Evolutionary conservation across 1,140 invertebrate genomes (phyloP), one percentile per base, ranked within the genome.

Genomic region (Drosophila truncata): DNA sequence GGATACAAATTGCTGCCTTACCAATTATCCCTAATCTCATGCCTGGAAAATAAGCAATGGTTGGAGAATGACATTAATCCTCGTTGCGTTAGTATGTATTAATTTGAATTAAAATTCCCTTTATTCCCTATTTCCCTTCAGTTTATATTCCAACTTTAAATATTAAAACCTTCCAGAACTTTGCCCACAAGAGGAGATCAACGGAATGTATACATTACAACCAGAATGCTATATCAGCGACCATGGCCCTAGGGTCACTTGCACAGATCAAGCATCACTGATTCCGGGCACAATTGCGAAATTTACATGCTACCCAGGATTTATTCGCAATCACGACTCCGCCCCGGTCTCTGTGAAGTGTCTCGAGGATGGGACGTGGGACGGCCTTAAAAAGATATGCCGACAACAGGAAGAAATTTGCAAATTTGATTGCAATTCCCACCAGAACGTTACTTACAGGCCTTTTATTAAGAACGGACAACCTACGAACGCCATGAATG

Each of bases 371-470:
- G 44, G 23, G 14, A 47, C 44, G 7, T 47, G 44, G 44, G 3
- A 4, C 4, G 44, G 44, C 14, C 23, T 47, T 10, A 25, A 27
- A 2, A 8, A 47, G 8, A 14, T 49, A 16, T 49, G 25, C 16
- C 14, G 3, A 5, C 6, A n/a, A 11, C 46, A 27, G 4, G 16
- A 49, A 2, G 10, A n/a, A 0, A 11, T 49, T 8, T 49, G 46
- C 3, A 1, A 4, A 10, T 47, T n/a, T 27, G 14, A 47, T n/a
- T 47, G 46, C 23, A n/a, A 25, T 27, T 10, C 16, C 9, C 8
- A 23, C 7, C 23, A 27, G 4, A 11, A 10, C 9, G 6, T n/a
- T 27, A 1, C 7, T 14, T 5, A 2, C 4, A 0, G 0, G 1
- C 14, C 9, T 8, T 1, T n/a, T 2, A 49, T 5, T 1, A 49